These are phyloP conservation scores for Drosophila elegans DNA, from an alignment of 1,140 invertebrate species.

Conservation along the genomic window DNA sequence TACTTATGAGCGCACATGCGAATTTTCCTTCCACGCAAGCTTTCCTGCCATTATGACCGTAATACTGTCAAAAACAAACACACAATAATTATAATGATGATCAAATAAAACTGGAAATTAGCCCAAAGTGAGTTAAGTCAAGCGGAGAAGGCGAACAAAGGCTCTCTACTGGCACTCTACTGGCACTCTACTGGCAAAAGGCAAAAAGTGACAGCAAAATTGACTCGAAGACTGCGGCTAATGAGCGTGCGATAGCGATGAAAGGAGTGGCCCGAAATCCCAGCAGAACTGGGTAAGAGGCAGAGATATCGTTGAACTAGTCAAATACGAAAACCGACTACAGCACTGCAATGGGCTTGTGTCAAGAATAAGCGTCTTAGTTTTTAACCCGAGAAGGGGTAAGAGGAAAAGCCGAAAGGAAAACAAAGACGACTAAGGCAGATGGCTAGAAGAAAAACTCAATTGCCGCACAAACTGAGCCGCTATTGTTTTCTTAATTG, in stretches of 20 bases:
- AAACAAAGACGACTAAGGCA: conserved; percentile 41
- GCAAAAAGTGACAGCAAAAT: conserved; percentile 51
- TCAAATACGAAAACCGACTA: conserved; percentile 37
- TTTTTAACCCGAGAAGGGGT: conserved; percentile 11
- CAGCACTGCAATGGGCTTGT: conserved; percentile 26
- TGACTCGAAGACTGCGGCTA: conserved; percentile 45
- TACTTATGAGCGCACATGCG: conserved; percentile 10
- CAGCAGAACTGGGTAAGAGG: conserved; percentile 15
- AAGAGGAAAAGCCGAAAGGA: conserved; percentile 18
- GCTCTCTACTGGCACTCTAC: conserved; percentile 5
- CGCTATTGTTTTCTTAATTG: conserved; percentile 64
- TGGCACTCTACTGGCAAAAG: background rate
- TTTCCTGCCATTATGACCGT: conserved; percentile 16
- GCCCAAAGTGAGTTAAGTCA: conserved; percentile 27
- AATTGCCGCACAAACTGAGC: conserved; percentile 57
- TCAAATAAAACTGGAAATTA: conserved; percentile 38
- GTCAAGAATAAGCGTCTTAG: conserved; percentile 43
- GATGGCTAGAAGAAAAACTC: conserved; percentile 42
- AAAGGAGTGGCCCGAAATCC: conserved; percentile 13
- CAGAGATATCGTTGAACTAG: conserved; percentile 19
- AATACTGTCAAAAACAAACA: conserved; percentile 27
- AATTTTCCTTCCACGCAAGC: background rate
- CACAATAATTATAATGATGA: conserved; percentile 41
- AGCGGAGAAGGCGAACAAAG: conserved; percentile 32
- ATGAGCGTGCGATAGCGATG: conserved; percentile 30